These are phyloP conservation scores for Micromesistius poutassou DNA, from an alignment of 2,797 vertebrate species.

Conservation along the genomic window DNA sequence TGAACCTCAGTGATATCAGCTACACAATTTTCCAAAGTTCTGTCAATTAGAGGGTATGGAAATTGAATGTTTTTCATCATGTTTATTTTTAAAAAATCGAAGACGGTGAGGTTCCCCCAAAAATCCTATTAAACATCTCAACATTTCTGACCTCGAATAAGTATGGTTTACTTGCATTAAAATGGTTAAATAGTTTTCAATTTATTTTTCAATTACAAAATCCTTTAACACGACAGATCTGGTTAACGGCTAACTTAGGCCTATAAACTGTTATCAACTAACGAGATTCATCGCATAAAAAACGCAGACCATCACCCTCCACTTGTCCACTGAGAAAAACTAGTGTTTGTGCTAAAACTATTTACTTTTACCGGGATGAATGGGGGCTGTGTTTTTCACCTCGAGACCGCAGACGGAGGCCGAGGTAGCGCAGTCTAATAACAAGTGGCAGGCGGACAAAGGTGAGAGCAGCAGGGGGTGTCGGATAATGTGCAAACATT, in stretches of 20 bases:
- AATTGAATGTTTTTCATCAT: background rate
- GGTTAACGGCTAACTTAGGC: background rate
- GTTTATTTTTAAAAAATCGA: background rate
- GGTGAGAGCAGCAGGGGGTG: slow-evolving; percentile 52
- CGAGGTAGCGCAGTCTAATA: slow-evolving; percentile 57
- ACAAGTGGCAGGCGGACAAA: slow-evolving; percentile 71
- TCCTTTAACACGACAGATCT: background rate
- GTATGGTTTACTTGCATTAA: background rate
- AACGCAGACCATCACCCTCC: no score
- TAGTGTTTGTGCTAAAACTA: background rate
- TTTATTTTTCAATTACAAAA: background rate
- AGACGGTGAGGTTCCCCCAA: background rate
- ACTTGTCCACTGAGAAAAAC: background rate
- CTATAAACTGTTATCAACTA: background rate
- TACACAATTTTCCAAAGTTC: background rate
- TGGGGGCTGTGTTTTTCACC: background rate
- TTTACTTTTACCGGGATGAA: background rate
- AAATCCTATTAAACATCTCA: background rate
- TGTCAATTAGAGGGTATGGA: background rate
- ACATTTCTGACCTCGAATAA: background rate
- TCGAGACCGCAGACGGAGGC: slow-evolving; percentile 25
- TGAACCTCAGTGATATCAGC: background rate
- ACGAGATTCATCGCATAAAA: background rate
- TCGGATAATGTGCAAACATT: slow-evolving; percentile 63
- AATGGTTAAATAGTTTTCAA: background rate